A percentile compares a stretch with the other conserved stretches of the same genome.
Conservation (phyloP, 92 coral and sea anemone species). For the Paragorgia papillata region DNA sequence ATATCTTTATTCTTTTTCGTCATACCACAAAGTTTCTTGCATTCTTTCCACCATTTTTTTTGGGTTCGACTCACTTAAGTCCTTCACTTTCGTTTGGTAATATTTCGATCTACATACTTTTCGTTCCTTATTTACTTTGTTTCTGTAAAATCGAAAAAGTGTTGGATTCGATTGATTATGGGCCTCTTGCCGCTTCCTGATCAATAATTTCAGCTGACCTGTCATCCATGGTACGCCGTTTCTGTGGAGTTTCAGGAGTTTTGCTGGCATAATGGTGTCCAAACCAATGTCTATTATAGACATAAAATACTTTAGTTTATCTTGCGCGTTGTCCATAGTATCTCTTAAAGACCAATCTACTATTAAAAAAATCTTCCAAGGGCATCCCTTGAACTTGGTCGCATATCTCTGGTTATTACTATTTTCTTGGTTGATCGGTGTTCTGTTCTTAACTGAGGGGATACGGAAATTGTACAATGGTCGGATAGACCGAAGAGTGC, state of each 20-base stretch:
- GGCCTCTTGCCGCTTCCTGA: slow-evolving; percentile 32
- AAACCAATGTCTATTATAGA: slow-evolving; percentile 17
- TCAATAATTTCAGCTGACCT: slow-evolving; percentile 31
- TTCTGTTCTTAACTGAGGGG: background rate
- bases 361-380: background rate
- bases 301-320: slow-evolving; percentile 38
- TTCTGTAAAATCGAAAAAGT: slow-evolving; percentile 30
- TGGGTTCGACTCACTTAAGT: slow-evolving; percentile 57
- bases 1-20: background rate
- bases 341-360: background rate
- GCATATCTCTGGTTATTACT: background rate
- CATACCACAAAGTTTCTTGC: slow-evolving; percentile 49
- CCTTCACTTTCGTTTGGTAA: slow-evolving; percentile 47
- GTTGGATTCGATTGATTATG: slow-evolving; percentile 17
- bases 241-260: slow-evolving; percentile 44
- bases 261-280: slow-evolving; percentile 63
- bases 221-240: slow-evolving; percentile 44
- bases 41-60: slow-evolving; percentile 55
- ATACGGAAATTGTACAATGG: background rate
- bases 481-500: too few species aligned
- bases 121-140: slow-evolving; percentile 51
- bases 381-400: background rate
- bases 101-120: slow-evolving; percentile 41
- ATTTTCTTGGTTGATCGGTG: background rate
- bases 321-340: background rate